Conservation (phyloP, 1,140 invertebrate species). For the Tetraneura akinire region DNA sequence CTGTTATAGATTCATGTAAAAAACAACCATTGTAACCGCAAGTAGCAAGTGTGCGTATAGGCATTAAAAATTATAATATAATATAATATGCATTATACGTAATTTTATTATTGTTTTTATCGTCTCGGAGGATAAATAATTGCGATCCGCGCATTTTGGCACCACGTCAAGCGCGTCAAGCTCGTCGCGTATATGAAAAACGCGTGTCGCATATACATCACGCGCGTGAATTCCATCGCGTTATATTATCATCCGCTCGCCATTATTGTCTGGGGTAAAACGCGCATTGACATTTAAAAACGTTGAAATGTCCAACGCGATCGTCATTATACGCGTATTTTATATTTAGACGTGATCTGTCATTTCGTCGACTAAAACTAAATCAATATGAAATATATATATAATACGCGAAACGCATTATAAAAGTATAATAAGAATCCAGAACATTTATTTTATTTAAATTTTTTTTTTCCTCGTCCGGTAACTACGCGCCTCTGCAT, state of each 20-base stretch:
- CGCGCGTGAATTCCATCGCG: constrained; percentile 29
- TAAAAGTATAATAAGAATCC: no score
- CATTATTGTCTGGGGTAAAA: constrained; percentile 36
- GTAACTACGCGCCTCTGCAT: neutral
- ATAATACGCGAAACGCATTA: no score
- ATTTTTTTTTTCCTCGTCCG: no score
- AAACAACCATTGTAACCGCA: no score
- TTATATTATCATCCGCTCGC: constrained; percentile 40
- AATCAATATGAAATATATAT: constrained; percentile 47
- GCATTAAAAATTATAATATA: no score
- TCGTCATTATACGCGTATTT: constrained; percentile 33
- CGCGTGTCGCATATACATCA: constrained; percentile 45
- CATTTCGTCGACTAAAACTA: constrained; percentile 25
- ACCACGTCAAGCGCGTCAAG: constrained; percentile 34
- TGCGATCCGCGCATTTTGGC: constrained; percentile 49
- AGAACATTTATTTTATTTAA: no score
- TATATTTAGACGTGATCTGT: constrained; percentile 44
- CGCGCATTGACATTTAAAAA: constrained; percentile 49
- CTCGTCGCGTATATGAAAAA: constrained; percentile 30
- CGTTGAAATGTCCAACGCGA: constrained; percentile 38
- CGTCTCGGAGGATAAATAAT: constrained; percentile 43
- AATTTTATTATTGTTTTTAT: no score
- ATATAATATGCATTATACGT: no score
- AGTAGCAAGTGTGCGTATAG: no score
- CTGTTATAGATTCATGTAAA: no score